A percentile compares a stretch with the other conserved stretches of the same genome.
These are phyloP conservation scores for Archocentrus centrarchus DNA, from an alignment of 2,113 vertebrate genomes.

Conservation along the genomic window DNA sequence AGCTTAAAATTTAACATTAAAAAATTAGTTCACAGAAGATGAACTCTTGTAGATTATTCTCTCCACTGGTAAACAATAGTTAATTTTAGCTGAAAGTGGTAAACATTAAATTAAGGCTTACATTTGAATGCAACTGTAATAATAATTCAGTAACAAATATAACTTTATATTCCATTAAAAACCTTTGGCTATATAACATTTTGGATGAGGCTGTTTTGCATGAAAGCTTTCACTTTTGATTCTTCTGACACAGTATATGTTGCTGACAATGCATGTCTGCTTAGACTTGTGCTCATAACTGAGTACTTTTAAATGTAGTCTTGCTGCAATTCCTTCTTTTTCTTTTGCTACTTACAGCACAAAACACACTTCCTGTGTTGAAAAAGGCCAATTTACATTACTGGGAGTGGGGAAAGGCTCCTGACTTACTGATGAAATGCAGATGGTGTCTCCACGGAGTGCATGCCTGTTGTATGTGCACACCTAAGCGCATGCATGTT, in stretches of 20 bases:
- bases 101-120: background rate
- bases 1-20: background rate
- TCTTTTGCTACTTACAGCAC: background rate
- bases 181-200: background rate
- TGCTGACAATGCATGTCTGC: background rate
- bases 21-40: background rate
- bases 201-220: background rate
- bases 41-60: background rate
- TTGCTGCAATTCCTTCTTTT: background rate
- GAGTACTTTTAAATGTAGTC: background rate
- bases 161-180: background rate
- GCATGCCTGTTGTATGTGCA: conserved; percentile 37
- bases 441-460: conserved; percentile 66
- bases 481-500: conserved; percentile 30
- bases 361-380: background rate
- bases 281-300: background rate
- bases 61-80: background rate
- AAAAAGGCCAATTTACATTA: background rate
- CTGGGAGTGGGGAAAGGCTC: background rate
- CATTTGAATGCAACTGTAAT: background rate
- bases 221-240: background rate
- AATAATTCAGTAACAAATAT: background rate
- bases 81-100: background rate
- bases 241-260: background rate
- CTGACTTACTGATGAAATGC: conserved; percentile 58